Percentiles rank a stretch among this genome's conserved stretches.
These are phyloP conservation scores for Palythoa heliodiscus DNA, from an alignment of 92 coral and sea anemone species.

Conservation along the genomic window DNA sequence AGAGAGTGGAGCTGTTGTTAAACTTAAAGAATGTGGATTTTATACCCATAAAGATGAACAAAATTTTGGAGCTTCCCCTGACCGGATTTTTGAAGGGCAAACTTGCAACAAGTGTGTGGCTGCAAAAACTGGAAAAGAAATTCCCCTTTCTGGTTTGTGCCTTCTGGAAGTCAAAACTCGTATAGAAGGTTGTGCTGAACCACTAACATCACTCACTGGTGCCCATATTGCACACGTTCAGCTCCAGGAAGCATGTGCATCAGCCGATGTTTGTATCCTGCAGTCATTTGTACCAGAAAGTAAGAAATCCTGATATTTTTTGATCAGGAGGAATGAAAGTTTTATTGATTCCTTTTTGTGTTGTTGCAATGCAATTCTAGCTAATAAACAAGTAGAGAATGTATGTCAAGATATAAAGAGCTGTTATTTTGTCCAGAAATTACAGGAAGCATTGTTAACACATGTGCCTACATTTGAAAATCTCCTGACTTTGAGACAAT, in stretches of 20 bases:
- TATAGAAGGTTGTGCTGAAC: conserved; percentile 48
- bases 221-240: conserved; percentile 51
- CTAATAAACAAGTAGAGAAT: conserved; percentile 33
- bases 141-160: conserved; percentile 50
- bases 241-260: conserved; percentile 49
- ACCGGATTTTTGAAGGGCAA: conserved; percentile 31
- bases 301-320: conserved; percentile 49
- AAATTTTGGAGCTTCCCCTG: conserved; percentile 38
- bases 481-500: conserved; percentile 39
- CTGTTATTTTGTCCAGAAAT: conserved; percentile 44
- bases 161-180: conserved; percentile 49
- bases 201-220: conserved; percentile 51
- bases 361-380: conserved; percentile 42
- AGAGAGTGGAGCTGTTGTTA: conserved; percentile 43
- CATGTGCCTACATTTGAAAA: conserved; percentile 27
- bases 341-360: conserved; percentile 31
- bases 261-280: conserved; percentile 32
- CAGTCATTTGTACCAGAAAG: conserved; percentile 55
- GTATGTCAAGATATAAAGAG: conserved; percentile 32
- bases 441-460: conserved; percentile 29
- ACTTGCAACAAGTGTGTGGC: conserved; percentile 34
- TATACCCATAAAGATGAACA: conserved; percentile 30
- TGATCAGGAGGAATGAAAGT: conserved; percentile 37
- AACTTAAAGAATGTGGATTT: conserved; percentile 25
- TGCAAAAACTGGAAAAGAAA: conserved; percentile 33